Evolutionary conservation across 2,888 invertebrate species (phyloP).

Genomic region (Cosmopolites sordidus): DNA sequence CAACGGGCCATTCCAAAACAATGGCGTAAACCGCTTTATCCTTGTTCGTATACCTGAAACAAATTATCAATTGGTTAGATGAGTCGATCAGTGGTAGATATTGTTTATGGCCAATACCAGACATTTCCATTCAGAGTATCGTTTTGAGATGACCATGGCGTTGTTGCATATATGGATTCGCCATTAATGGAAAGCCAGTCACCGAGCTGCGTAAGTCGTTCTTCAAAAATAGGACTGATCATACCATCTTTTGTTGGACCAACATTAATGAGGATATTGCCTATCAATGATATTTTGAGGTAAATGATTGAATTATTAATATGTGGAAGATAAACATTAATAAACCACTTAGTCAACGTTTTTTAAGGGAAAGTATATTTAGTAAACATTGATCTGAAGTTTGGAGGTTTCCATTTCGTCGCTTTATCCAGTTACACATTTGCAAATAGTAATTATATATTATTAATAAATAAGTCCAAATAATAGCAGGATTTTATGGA

Average conservation of each 20-base stretch:
- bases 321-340: too few species aligned
- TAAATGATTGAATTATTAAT: too few species aligned
- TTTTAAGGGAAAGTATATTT: too few species aligned
- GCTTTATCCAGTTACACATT: too few species aligned
- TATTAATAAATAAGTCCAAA: too few species aligned
- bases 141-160: constrained; percentile 79
- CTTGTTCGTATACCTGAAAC: constrained; percentile 34
- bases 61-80: neutral
- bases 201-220: constrained; percentile 74
- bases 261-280: constrained; percentile 78
- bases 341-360: too few species aligned
- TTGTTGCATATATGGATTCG: constrained; percentile 75
- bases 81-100: neutral
- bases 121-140: constrained; percentile 61
- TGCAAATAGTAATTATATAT: too few species aligned
- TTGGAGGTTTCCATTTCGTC: too few species aligned
- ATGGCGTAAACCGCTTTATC: constrained; percentile 60
- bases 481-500: too few species aligned
- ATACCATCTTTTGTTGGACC: constrained; percentile 88
- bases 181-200: constrained; percentile 76
- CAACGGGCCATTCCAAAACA: constrained; percentile 65
- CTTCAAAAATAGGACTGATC: constrained; percentile 81
- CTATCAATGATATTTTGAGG: too few species aligned
- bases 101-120: constrained; percentile 29
- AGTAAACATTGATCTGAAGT: too few species aligned